These are phyloP conservation scores for Vicugna pacos DNA, from an alignment of 2,113 vertebrate genomes.

Conservation along the genomic window DNA sequence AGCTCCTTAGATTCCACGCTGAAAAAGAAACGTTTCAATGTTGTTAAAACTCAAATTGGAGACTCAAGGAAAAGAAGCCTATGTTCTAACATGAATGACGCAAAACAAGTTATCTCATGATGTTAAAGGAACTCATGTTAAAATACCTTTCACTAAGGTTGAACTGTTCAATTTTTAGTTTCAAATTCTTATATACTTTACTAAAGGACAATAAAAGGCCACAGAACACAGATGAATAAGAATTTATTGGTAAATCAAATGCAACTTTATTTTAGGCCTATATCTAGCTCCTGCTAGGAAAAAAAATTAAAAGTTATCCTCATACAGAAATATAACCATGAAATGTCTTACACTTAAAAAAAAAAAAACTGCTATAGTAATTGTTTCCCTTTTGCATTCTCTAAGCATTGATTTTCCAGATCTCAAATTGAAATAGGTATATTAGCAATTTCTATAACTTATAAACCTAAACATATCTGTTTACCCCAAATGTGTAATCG, in stretches of 20 bases:
- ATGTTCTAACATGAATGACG: not conserved
- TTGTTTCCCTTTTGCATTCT: conserved; percentile 16
- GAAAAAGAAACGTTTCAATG: not conserved
- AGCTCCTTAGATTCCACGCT: not conserved
- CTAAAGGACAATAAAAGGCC: not conserved
- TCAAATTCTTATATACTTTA: conserved; percentile 18
- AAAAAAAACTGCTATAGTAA: not conserved
- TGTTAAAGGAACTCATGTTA: not conserved
- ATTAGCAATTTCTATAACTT: conserved; percentile 34
- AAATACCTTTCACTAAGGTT: not conserved
- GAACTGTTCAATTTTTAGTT: not conserved
- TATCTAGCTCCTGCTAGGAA: not conserved
- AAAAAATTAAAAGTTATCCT: not conserved
- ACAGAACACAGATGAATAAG: not conserved
- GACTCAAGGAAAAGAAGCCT: not conserved
- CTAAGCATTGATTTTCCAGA: conserved; percentile 11
- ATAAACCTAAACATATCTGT: not conserved
- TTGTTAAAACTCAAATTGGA: not conserved
- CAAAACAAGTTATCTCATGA: not conserved
- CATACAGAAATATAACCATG: not conserved
- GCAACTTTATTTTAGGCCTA: conserved; percentile 45
- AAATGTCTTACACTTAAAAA: not conserved
- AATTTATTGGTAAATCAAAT: conserved; percentile 21
- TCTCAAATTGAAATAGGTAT: not conserved
- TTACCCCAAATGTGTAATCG: not conserved